Conservation (phyloP, 2,888 invertebrate genomes). For the Aleiodes leptofemur region DNA sequence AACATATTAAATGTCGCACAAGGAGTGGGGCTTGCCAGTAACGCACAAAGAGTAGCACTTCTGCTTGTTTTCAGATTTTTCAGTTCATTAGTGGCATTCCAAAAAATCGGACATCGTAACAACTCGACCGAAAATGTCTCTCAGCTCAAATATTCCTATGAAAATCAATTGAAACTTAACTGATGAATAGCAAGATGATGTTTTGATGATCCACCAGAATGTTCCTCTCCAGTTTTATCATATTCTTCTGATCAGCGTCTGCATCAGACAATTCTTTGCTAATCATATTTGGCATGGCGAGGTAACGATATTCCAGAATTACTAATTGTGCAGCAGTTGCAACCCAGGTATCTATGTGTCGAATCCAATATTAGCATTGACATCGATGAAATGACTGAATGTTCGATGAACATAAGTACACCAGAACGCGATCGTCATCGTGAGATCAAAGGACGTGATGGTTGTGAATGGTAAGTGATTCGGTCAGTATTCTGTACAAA, state of each 20-base stretch:
- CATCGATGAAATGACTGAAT: constrained; percentile 33
- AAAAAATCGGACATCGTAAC: too few species aligned
- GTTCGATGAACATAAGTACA: constrained; percentile 50
- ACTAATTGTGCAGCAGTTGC: constrained; percentile 62
- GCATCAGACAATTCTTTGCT: background rate
- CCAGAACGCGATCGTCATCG: constrained; percentile 43
- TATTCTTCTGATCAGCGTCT: background rate
- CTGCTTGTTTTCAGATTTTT: too few species aligned
- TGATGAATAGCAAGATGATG: constrained; percentile 50
- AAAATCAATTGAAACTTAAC: constrained; percentile 32
- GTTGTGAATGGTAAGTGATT: constrained; percentile 54
- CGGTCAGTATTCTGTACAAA: constrained; percentile 18
- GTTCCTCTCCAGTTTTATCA: constrained; percentile 31
- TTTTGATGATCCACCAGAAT: constrained; percentile 40
- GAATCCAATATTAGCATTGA: constrained; percentile 56
- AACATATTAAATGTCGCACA: too few species aligned
- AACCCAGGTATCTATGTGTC: constrained; percentile 63
- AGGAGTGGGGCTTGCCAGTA: too few species aligned
- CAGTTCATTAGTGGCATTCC: too few species aligned
- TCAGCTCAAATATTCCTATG: background rate
- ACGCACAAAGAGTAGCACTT: too few species aligned
- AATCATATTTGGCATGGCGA: constrained; percentile 28
- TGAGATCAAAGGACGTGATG: constrained; percentile 54
- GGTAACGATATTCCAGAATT: constrained; percentile 60
- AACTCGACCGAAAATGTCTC: background rate